Evolutionary conservation across 2,888 invertebrate genomes (phyloP), one percentile per base, ranked within the genome.

Genomic region (Priocnemis perturbator): DNA sequence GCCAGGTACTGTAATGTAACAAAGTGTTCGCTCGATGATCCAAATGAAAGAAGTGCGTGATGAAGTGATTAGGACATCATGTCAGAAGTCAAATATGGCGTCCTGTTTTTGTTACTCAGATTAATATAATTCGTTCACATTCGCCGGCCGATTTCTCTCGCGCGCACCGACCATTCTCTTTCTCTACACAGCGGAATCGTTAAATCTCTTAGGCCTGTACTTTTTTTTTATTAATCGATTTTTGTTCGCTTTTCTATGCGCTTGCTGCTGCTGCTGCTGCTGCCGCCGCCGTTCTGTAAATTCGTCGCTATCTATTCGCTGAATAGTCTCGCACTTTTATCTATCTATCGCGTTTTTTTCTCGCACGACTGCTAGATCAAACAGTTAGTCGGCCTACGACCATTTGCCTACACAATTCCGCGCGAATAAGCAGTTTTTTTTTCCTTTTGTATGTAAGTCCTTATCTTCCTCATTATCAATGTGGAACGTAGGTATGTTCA

Each of bases 401-500:
- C 50, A 20, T 50, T 50, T 17, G 17, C 5, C 17, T 19, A 50
- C 50, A 20, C 50, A 50, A 50, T 50, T 50, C 17, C 50, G 37
- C 50, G 50, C 50, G 50, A 50, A 20, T 50, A 20, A 50, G 20
- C 17, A 50, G 50, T 20, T 50, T 50, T 50, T 50, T 20, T 47
- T 47, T 47, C 11, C 4, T 17, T 47, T 5, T 47, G 3, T 9
- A 5, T 9, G 20, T 19, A 20, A 50, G 9, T 50, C 37, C 37
- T 37, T 37, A 37, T 9, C 11, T 37, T 37, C 37, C 37, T 11
- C 37, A 37, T 37, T 55, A 21, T 58, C 19, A 17, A 50, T 45
- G 57, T 60, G 60, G 69, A 69, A 65, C 69, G 61, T 66, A 61
- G 58, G 15, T 50, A 57, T 47, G 30, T 50, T 19, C 17, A 50